Percentiles rank a stretch among this genome's conserved stretches.
Evolutionary conservation across 2,113 vertebrate genomes (phyloP).

Genomic region (Pitta sordida): DNA sequence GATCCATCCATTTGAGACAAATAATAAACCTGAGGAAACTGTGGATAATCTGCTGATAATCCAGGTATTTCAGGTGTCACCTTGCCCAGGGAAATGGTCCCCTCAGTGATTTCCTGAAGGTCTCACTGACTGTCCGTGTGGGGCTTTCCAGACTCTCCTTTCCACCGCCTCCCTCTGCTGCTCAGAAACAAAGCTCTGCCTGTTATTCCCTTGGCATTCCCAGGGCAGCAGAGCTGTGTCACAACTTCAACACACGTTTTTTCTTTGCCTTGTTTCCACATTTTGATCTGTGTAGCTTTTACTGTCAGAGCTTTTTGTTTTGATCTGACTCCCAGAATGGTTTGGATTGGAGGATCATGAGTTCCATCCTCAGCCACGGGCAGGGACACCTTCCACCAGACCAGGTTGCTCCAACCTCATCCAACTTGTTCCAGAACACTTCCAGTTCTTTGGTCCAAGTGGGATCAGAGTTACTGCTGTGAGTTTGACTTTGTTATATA

Average conservation of each 20-base stretch:
- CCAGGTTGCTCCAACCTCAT: background rate
- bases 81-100: background rate
- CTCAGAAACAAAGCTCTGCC: too few relatives aligned
- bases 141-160: background rate
- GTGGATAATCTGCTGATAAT: background rate
- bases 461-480: background rate
- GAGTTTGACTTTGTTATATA: background rate
- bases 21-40: background rate
- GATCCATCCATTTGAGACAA: background rate
- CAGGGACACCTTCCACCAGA: background rate
- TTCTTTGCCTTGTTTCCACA: background rate
- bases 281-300: background rate
- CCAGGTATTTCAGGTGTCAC: background rate
- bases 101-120: background rate
- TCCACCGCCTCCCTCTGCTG: background rate
- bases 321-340: background rate
- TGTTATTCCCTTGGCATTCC: too few relatives aligned
- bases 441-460: background rate
- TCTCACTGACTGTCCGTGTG: rapidly evolving
- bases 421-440: background rate
- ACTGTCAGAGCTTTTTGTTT: rapidly evolving
- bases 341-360: background rate
- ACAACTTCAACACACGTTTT: background rate
- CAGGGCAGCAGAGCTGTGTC: background rate
- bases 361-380: background rate